Evolutionary conservation across 2,888 invertebrate genomes (phyloP), one percentile per base, ranked within the genome.

Genomic region (Cephus pulcher): DNA sequence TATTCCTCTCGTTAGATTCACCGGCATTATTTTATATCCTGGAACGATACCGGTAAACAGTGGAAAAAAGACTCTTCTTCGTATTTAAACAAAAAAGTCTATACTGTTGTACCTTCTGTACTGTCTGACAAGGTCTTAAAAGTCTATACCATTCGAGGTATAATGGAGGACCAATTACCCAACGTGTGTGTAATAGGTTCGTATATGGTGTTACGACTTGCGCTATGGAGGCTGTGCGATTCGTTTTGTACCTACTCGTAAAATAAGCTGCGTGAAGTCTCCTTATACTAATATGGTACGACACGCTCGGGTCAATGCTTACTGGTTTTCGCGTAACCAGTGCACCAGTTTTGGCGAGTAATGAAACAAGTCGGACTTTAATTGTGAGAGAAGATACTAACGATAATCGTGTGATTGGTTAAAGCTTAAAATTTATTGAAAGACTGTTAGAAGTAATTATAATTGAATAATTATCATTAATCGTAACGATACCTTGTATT

Each of bases 221-320:
- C 23, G 23, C 56, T 56, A 56, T 56, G 56, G 56, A 56, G 23
- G 23, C 56, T 56, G 56, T 23, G 56, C 56, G 23, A 56, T 56
- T 56, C 56, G 6, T 56, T 56, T 15, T 56, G 56, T 9, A 56
- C 56, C 56, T 71, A 71, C 71, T 34, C 30, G 71, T 71, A 30
- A 88, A 88, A 88, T 87, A 88, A 89, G 84, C 84, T 81, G 76
- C 85, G 85, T 85, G 84, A 83, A 82, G 84, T 83, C 83, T 82
- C 77, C 85, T 82, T 84, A 82, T 81, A 86, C 89, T 84, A 88
- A 90, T 90, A 90, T 89, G 90, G 90, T 83, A 88, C 86, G 86
- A 87, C 87, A 87, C 88, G 86, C 84, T 84, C 88, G 84, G 90
- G 90, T 90, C 90, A 90, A 90, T 90, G 90, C 89, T 88, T 90